These are phyloP conservation scores for Anolis sagrei DNA, from an alignment of 2,113 vertebrate species.

Conservation along the genomic window DNA sequence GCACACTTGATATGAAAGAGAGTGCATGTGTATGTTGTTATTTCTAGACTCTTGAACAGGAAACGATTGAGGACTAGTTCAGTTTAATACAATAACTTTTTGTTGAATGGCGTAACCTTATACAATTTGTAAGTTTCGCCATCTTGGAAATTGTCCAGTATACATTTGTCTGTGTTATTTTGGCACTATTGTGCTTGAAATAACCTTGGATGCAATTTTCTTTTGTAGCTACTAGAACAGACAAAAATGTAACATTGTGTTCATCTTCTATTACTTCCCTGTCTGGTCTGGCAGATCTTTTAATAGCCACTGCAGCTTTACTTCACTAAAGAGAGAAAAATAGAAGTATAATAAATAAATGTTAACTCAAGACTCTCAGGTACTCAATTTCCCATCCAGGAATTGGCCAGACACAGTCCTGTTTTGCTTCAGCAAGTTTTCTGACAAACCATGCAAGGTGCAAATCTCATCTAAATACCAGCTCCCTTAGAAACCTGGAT, in stretches of 20 bases:
- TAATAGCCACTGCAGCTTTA: background rate
- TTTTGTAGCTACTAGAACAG: background rate
- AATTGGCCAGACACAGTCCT: background rate
- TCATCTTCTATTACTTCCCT: background rate
- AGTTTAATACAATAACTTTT: constrained; percentile 4
- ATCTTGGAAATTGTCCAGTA: constrained; percentile 3
- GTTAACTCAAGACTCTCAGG: background rate
- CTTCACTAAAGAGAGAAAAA: background rate
- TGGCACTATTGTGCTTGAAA: constrained; percentile 3
- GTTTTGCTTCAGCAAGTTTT: background rate
- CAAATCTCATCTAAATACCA: background rate
- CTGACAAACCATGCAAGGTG: background rate
- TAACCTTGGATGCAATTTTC: constrained; percentile 3
- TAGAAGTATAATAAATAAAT: background rate
- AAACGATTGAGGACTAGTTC: background rate
- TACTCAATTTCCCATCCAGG: background rate
- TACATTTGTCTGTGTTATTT: constrained; percentile 15
- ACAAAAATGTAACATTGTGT: background rate
- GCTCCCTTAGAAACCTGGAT: background rate
- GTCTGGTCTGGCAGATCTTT: background rate
- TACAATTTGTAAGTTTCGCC: constrained; percentile 4
- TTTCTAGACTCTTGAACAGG: constrained; percentile 11
- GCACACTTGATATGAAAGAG: background rate
- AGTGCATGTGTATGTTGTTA: background rate
- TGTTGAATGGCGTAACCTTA: background rate